These are phyloP conservation scores for Orthonychiurus folsomi DNA, from an alignment of 2,888 invertebrate species.

Conservation along the genomic window DNA sequence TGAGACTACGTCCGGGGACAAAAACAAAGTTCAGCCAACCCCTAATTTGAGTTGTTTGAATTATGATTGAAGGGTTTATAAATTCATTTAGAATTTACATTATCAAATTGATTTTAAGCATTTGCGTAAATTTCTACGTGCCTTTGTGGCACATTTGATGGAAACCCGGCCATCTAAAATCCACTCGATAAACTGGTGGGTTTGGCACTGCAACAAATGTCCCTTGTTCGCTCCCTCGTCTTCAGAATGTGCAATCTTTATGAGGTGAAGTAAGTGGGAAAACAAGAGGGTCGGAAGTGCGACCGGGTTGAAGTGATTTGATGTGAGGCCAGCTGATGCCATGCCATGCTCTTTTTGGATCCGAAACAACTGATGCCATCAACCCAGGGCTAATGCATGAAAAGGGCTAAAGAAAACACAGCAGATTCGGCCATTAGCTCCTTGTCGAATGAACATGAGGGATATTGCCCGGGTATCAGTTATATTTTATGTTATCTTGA, in stretches of 20 bases:
- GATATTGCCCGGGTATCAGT: not conserved
- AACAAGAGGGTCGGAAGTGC: not conserved
- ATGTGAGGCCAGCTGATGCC: not conserved
- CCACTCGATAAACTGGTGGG: too few relatives aligned
- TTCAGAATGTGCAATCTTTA: too few relatives aligned
- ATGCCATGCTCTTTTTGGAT: not conserved
- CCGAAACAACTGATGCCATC: not conserved
- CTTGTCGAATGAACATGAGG: not conserved
- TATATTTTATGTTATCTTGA: not conserved
- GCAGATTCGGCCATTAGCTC: not conserved
- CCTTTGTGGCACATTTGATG: too few relatives aligned
- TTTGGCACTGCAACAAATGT: not conserved
- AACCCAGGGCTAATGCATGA: not conserved
- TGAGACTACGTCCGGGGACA: not conserved
- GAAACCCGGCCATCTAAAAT: too few relatives aligned
- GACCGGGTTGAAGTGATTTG: not conserved
- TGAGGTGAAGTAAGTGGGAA: not conserved
- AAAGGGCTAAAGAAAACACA: not conserved
- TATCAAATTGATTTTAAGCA: too few relatives aligned
- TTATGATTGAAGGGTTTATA: not conserved
- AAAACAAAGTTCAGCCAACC: not conserved
- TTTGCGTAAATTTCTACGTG: too few relatives aligned
- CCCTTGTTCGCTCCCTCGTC: not conserved
- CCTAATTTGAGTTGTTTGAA: not conserved
- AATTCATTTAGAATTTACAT: not conserved